Conservation (phyloP, 2,797 vertebrate genomes). For the Pterois miles region DNA sequence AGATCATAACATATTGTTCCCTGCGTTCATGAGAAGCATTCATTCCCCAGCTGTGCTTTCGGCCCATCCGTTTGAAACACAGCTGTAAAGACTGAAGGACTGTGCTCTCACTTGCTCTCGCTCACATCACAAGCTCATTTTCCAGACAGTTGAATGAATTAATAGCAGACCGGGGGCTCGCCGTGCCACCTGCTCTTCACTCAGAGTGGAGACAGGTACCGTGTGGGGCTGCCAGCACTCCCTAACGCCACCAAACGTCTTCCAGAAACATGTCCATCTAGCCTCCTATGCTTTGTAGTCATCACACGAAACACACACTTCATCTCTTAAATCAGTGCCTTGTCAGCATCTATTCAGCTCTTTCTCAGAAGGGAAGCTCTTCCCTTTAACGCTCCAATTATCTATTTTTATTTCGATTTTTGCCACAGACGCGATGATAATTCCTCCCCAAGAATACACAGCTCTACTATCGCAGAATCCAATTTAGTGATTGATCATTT, state of each 20-base stretch:
- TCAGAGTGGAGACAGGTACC: conserved; percentile 48
- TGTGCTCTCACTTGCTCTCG: conserved; percentile 9
- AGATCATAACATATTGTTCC: conserved; percentile 26
- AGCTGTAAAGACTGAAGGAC: conserved; percentile 43
- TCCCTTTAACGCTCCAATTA: conserved; percentile 11
- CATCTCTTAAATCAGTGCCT: conserved; percentile 32
- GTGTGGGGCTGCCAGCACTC: conserved; percentile 53
- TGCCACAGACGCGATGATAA: conserved; percentile 5
- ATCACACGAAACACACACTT: conserved; percentile 39
- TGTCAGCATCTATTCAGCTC: not conserved
- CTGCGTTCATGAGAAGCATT: conserved; percentile 24
- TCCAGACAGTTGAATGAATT: conserved; percentile 63
- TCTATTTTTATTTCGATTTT: conserved; percentile 29
- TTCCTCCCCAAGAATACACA: conserved; percentile 2
- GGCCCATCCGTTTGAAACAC: conserved; percentile 34
- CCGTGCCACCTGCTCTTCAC: conserved; percentile 61
- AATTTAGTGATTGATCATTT: conserved; percentile 56
- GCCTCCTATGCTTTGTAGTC: conserved; percentile 41
- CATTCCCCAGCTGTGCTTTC: conserved; percentile 52
- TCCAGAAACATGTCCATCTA: conserved; percentile 55
- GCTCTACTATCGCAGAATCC: conserved; percentile 11
- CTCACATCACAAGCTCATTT: conserved; percentile 54
- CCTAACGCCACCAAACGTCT: conserved; percentile 33
- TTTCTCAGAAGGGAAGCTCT: not conserved
- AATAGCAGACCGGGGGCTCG: conserved; percentile 50